phyloP scores from a whole-genome alignment of 2,888 invertebrate genomes.

The Atherix ibis region DNA sequence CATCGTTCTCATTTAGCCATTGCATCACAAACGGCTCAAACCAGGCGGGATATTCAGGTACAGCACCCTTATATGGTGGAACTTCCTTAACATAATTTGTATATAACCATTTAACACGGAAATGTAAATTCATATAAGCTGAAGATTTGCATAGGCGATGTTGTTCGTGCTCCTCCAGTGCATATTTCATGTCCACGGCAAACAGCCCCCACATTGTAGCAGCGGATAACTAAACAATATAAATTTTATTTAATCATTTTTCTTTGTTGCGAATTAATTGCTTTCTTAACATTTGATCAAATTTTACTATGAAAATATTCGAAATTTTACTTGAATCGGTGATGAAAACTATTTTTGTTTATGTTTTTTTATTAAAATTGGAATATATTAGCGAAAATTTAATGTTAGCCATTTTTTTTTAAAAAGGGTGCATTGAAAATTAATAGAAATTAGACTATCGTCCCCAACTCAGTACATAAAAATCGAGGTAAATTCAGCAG shows the following conservation, averaged over 20 bases:
- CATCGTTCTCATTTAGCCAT: conserved; percentile 99
- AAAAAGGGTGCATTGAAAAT: too few relatives aligned
- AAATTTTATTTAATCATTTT: not conserved
- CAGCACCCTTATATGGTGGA: conserved; percentile 89
- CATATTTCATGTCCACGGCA: conserved; percentile 94
- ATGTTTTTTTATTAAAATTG: too few relatives aligned
- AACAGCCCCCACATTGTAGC: conserved; percentile 96
- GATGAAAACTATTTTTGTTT: too few relatives aligned
- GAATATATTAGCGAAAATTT: too few relatives aligned
- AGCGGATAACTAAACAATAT: conserved; percentile 62
- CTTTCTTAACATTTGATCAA: too few relatives aligned
- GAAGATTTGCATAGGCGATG: conserved; percentile 92
- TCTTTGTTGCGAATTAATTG: too few relatives aligned
- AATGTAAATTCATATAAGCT: conserved; percentile 99
- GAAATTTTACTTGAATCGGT: too few relatives aligned
- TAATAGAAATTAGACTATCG: too few relatives aligned
- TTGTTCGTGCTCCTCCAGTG: conserved; percentile 94
- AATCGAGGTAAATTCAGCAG: too few relatives aligned
- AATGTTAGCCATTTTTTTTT: too few relatives aligned
- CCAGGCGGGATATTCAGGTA: conserved; percentile 99
- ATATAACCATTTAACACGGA: conserved; percentile 96
- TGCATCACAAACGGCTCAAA: conserved; percentile 99
- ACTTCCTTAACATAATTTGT: conserved; percentile 96
- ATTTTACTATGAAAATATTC: too few relatives aligned
- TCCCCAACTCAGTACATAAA: too few relatives aligned